Base-by-base conservation (phyloP, 2,888 invertebrate genomes). In the Palloptera scutellata region DNA sequence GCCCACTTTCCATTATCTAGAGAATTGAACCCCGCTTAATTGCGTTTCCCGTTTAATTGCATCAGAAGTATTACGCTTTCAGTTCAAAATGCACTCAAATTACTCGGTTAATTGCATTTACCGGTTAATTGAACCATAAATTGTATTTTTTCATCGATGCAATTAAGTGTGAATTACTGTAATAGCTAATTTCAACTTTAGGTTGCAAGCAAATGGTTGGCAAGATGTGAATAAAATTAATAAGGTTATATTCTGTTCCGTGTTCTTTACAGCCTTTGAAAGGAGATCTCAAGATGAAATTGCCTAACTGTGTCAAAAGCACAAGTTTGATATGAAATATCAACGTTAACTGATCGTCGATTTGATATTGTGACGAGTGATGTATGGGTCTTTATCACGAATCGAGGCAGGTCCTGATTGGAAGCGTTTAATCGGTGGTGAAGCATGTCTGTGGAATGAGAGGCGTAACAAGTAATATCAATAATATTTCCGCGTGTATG, bases 401-500 rank as follows among this genome's bases (percentile, higher is more conserved):
- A 86, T 94, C 60, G 84, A 84, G 9, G 84, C 87, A 19, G 90
- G 90, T 1, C 89, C 90, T 1, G 91, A 92, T 77, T 94, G 94
- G 93, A 77, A 87, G 1, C 85, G 91, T 63, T 90, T 97, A 40
- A 83, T 95, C 13, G 97, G 97, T 0, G 97, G 97, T 0, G 96
- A 96, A 83, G 94, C 95, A 1, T 95, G 95, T 77, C 92, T 97
- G 91, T 97, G 97, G 97, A 90, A 90, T 1, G 97, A 97, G 84
- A 91, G 89, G 75, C 93, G 94, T 0, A 93, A 96, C 80, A 86
- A 88, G 73, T 90, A 9, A 79, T 89, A 6, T 85, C 77, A 57
- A 71, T 91, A 75, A 88, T 94, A 10, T 97, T 96, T 92, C 97
- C 97, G 0, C 87, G 96, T 73, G 93, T 94, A 0, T 90, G 92